Conservation (phyloP, 2,888 invertebrate species). For the Ophion slaviceki region DNA sequence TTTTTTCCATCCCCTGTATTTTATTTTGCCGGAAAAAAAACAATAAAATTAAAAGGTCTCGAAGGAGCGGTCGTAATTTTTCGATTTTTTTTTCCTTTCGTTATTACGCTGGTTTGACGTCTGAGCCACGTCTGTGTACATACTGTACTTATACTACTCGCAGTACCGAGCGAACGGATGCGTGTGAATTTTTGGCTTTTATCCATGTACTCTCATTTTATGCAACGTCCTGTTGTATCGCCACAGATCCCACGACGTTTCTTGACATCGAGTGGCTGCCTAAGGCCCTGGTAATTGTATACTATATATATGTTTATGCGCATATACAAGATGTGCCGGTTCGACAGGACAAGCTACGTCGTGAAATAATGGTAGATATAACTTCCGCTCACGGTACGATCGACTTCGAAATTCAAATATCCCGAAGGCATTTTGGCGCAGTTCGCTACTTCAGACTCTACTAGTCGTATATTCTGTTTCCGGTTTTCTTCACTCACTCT, state of each 20-base stretch:
- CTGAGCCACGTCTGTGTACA: neutral
- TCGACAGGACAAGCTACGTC: too few relatives aligned
- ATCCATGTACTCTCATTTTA: conserved; percentile 66
- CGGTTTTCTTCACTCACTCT: conserved; percentile 28
- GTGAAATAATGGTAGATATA: conserved; percentile 3
- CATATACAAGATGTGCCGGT: conserved; percentile 33
- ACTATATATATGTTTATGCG: neutral
- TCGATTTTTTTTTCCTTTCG: neutral
- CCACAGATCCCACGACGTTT: conserved; percentile 47
- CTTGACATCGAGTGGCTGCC: conserved; percentile 39
- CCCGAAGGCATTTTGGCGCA: conserved; percentile 60
- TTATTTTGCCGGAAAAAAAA: too few relatives aligned
- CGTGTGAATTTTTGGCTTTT: conserved; percentile 72
- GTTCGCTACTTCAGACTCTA: conserved; percentile 27
- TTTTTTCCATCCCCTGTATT: too few relatives aligned
- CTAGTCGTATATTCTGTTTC: conserved; percentile 49
- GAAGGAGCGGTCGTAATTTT: neutral
- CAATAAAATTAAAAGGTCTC: neutral
- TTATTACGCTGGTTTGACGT: neutral
- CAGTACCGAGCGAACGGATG: conserved; percentile 54
- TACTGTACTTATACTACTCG: neutral
- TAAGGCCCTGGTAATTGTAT: conserved; percentile 8
- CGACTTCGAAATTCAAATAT: conserved; percentile 72
- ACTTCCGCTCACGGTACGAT: conserved; percentile 68
- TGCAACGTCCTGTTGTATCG: conserved; percentile 48